Evolutionary conservation across 2,888 invertebrate genomes (phyloP).

Genomic region (Phengaris arion): DNA sequence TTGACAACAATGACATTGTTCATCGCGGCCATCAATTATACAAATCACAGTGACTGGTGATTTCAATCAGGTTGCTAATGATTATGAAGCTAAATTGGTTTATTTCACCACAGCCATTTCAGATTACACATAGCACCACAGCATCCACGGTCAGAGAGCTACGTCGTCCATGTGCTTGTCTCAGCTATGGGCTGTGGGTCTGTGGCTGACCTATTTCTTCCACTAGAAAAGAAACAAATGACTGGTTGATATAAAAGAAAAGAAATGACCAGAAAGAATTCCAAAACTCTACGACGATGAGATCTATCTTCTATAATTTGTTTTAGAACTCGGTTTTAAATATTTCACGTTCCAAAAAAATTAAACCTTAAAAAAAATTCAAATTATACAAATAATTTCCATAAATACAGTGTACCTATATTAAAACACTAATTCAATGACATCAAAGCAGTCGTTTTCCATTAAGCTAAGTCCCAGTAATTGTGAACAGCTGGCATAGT

Average conservation of each 20-base stretch:
- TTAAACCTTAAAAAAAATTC: too few relatives aligned
- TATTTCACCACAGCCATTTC: neutral
- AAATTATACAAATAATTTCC: too few relatives aligned
- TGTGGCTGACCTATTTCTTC: too few relatives aligned
- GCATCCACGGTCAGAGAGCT: neutral
- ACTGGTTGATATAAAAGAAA: too few relatives aligned
- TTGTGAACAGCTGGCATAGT: slow-evolving; percentile 27
- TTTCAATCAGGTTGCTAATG: neutral
- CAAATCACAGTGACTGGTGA: slow-evolving; percentile 8
- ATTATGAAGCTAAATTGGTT: neutral
- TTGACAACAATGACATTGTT: slow-evolving; percentile 10
- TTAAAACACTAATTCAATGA: neutral
- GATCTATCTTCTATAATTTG: too few relatives aligned
- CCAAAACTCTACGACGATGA: too few relatives aligned
- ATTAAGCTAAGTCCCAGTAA: slow-evolving; percentile 7
- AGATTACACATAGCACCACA: neutral
- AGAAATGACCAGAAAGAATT: too few relatives aligned
- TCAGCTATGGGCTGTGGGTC: too few relatives aligned
- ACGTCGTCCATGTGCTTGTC: too few relatives aligned
- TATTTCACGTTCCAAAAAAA: too few relatives aligned
- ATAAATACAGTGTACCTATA: neutral
- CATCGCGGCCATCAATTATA: slow-evolving; percentile 2
- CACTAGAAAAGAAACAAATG: too few relatives aligned
- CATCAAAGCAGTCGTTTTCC: neutral
- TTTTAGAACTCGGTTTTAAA: too few relatives aligned